These are phyloP conservation scores for Parnassius orleans DNA, from an alignment of 2,888 invertebrate genomes.

Conservation along the genomic window DNA sequence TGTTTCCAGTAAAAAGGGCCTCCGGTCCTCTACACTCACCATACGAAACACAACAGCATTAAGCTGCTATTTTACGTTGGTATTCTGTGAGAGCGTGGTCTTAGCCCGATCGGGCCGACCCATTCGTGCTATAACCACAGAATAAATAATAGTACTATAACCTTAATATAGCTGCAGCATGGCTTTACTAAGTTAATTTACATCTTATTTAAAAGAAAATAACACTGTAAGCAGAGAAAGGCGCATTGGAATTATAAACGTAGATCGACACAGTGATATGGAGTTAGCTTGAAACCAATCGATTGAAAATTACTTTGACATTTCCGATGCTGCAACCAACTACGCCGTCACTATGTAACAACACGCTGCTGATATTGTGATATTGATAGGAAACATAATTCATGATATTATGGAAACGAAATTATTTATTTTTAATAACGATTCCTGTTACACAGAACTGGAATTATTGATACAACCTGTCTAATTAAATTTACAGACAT, in stretches of 20 bases:
- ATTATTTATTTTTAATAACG: background rate
- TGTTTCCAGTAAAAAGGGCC: too few relatives aligned
- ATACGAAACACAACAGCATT: too few relatives aligned
- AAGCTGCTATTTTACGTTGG: too few relatives aligned
- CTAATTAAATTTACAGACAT: too few relatives aligned
- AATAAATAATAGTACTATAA: too few relatives aligned
- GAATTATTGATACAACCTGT: background rate
- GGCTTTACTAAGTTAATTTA: too few relatives aligned
- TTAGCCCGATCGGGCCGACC: too few relatives aligned
- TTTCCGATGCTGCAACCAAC: constrained; percentile 36
- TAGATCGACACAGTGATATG: constrained; percentile 13
- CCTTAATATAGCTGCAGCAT: too few relatives aligned
- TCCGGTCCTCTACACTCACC: too few relatives aligned
- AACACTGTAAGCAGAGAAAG: constrained; percentile 5
- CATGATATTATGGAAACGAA: constrained; percentile 5
- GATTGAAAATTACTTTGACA: constrained; percentile 57
- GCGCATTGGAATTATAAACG: background rate
- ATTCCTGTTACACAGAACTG: too few relatives aligned
- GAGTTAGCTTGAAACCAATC: constrained; percentile 38
- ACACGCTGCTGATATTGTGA: constrained; percentile 22
- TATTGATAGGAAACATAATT: constrained; percentile 25
- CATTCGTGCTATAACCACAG: too few relatives aligned
- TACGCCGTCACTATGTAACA: constrained; percentile 28
- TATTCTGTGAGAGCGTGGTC: too few relatives aligned
- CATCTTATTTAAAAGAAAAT: background rate